Base-by-base conservation (phyloP, 1,140 invertebrate genomes). In the Cotesia vestalis region DNA sequence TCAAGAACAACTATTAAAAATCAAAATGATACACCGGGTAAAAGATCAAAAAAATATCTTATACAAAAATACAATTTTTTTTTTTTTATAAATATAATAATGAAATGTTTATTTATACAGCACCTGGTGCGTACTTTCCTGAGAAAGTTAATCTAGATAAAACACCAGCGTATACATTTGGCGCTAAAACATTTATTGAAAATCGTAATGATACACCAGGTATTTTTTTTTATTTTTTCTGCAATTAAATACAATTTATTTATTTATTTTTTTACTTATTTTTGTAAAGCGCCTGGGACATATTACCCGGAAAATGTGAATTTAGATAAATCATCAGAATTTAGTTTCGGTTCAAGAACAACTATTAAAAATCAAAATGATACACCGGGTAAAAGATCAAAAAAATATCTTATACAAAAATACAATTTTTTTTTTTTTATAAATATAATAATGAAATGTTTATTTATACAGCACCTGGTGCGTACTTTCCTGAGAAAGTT, bases 111-210 rank as follows among this genome's bases (percentile, higher is more conserved):
- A n/a, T n/a, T n/a, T 17, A 8, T 40, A 1, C 4, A 63, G 69
- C 69, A 0, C 69, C 69, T 62, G 69, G 63, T 2, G 36, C 34
- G 4, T 67, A 75, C 51, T 57, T 12, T 63, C 60, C 53, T 55
- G 69, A 92, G 77, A 91, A 90, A 78, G 88, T 89, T 11, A 88
- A 91, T 55, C 84, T 90, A 72, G 89, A 91, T 77, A 89, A 86
- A 66, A 67, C 60, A 27, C 76, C 69, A 8, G 57, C 66, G 14
- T 74, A 64, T 61, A 72, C 64, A 62, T 77, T 77, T 63, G 83
- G 83, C 53, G 85, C 88, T 8, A 91, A 88, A 78, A 70, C 63
- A 51, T 35, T 38, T 9, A 14, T 62, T 4, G 46, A 60, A 11
- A 69, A 74, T 46, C 71, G 36, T 17, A 71, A 51, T 14, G 67